Conservation (phyloP, 2,888 invertebrate genomes). For the Stratiomys singularior region DNA sequence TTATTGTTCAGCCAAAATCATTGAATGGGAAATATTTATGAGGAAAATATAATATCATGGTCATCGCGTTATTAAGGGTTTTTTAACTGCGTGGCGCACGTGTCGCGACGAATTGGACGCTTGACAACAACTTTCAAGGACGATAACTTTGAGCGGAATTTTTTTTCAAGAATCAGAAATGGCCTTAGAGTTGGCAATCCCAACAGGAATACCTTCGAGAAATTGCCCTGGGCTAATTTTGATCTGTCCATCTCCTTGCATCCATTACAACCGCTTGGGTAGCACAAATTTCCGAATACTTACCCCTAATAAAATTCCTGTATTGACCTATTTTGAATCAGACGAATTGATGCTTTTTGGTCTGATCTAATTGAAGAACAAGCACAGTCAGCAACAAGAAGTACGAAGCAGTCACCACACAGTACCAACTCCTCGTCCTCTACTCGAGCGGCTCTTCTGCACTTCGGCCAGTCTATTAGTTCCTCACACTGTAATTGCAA, state of each 20-base stretch:
- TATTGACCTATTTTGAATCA: constrained; percentile 48
- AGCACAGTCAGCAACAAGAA: background rate
- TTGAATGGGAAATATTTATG: no score
- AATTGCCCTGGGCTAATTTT: no score
- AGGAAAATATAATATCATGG: no score
- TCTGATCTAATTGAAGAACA: constrained; percentile 4
- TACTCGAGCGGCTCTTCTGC: background rate
- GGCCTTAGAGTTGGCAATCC: no score
- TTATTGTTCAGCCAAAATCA: no score
- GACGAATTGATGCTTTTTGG: background rate
- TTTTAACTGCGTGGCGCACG: no score
- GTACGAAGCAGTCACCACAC: background rate
- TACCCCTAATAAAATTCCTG: constrained; percentile 49
- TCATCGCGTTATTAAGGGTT: no score
- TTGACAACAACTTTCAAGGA: background rate
- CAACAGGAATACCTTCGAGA: no score
- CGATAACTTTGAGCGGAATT: background rate
- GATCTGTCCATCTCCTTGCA: no score
- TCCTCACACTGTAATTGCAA: background rate
- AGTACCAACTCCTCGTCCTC: background rate
- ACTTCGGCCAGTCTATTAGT: background rate
- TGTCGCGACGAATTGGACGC: no score
- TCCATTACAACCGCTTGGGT: no score
- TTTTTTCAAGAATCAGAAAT: no score
- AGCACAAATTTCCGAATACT: constrained; percentile 1